Evolutionary conservation across 1,140 invertebrate genomes (phyloP), one percentile per base, ranked within the genome.

Genomic region (Eurytemora carolleeae): DNA sequence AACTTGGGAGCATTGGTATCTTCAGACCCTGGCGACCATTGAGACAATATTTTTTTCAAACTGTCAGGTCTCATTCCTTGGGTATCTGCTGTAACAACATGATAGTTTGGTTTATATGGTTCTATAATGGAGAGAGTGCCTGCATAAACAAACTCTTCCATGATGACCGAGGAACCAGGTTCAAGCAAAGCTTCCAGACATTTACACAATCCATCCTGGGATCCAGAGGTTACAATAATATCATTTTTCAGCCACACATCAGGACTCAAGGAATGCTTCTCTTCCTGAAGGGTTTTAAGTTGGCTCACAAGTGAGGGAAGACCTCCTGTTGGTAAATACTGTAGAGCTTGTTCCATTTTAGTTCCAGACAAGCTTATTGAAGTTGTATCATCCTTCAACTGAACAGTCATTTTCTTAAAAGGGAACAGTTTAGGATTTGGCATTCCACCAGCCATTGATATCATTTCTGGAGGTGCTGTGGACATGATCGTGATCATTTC

Each of bases 401-500:
- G 76, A 2, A 86, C 67, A n/a, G 76, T 72, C 1, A 84, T 77
- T 25, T 78, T 76, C 63, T 76, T 72, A 68, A 85, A 84, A 0
- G 85, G 85, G 68, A 86, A 86, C 2, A 83, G 78, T 19, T 76
- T 71, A 59, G 83, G 80, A 66, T 86, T 86, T 1, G 85, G 84
- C 76, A 85, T 80, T 1, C 84, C 84, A 63, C 84, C 81, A 0
- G 83, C 84, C 62, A 87, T 71, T 1, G 82, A 84, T 16, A 87
- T 79, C 55, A 81, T 73, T 24, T 76, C 76, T 53, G 80, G 78
- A 26, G 80, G 77, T 53, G 80, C 76, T 31, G 77, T 76, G 65
- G 82, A 81, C 17, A 81, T 73, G 3, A 81, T 72, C 63, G 79
- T 79, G 20, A 80, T 64, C 24, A 65, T 25, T 23, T 63, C 62